These are phyloP conservation scores for Pedionomus torquatus DNA, from an alignment of 2,113 vertebrate genomes.

Conservation along the genomic window DNA sequence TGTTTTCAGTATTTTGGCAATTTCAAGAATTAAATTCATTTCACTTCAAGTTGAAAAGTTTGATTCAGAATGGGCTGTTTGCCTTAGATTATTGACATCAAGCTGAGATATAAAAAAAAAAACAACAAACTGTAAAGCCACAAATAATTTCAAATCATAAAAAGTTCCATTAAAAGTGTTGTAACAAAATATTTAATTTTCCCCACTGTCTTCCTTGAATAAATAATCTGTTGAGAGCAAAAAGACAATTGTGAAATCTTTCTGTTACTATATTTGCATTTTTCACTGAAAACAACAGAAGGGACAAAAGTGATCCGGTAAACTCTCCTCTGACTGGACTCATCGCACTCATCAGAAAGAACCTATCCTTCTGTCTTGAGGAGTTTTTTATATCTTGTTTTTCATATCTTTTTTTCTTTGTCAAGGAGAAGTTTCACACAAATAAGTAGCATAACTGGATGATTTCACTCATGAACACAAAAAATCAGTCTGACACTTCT, in stretches of 20 bases:
- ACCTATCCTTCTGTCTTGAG: neutral
- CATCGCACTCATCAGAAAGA: neutral
- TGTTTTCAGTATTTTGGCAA: neutral
- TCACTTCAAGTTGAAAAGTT: neutral
- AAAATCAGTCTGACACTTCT: neutral
- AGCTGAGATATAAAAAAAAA: neutral
- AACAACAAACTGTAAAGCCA: neutral
- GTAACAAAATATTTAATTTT: neutral
- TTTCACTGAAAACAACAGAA: neutral
- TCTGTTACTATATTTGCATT: neutral
- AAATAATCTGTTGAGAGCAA: neutral
- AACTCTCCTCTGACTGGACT: neutral
- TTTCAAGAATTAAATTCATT: neutral
- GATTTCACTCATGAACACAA: neutral
- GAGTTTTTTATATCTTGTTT: neutral
- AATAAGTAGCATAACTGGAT: neutral
- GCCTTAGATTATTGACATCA: neutral
- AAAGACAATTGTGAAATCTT: neutral
- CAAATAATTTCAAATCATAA: neutral
- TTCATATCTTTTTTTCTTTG: neutral
- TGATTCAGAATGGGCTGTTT: neutral
- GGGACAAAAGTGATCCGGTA: neutral
- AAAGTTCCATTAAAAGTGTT: fast-evolving
- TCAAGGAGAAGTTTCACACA: neutral
- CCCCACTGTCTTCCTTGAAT: fast-evolving